These are phyloP conservation scores for Probaryconus sp. DNA, from an alignment of 1,140 invertebrate species.

Conservation along the genomic window DNA sequence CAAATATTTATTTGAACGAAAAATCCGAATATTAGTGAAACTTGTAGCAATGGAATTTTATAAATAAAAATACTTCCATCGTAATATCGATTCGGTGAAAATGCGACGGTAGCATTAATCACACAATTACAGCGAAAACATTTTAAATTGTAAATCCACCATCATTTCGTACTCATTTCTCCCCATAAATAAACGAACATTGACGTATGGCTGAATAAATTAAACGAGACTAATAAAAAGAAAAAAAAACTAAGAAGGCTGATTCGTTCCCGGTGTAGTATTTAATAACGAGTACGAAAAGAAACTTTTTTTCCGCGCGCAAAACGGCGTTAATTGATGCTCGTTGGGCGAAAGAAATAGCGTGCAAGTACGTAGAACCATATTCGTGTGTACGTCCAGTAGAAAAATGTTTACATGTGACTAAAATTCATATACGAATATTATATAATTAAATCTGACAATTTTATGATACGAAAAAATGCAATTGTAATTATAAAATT, in stretches of 20 bases:
- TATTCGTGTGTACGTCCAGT: slow-evolving; percentile 19
- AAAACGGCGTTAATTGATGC: slow-evolving; percentile 53
- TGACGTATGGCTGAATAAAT: slow-evolving; percentile 50
- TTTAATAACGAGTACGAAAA: slow-evolving; percentile 51
- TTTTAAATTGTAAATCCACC: slow-evolving; percentile 48
- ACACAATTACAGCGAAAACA: slow-evolving; percentile 44
- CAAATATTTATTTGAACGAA: no score
- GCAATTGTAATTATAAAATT: no score
- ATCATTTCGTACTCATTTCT: slow-evolving; percentile 26
- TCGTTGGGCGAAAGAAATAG: slow-evolving; percentile 39
- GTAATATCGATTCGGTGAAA: slow-evolving; percentile 33
- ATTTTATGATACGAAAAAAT: no score
- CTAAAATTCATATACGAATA: no score
- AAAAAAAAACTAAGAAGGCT: slow-evolving; percentile 10
- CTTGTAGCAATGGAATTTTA: no score
- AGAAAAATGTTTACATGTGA: slow-evolving; percentile 39
- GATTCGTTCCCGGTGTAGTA: slow-evolving; percentile 32
- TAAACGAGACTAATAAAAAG: slow-evolving; percentile 53
- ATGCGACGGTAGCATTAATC: slow-evolving; percentile 34
- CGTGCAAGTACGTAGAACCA: no score
- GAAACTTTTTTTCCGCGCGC: slow-evolving; percentile 46
- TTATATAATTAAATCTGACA: no score
- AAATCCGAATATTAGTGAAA: no score
- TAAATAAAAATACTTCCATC: no score
- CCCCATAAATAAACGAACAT: slow-evolving; percentile 41